Conservation (phyloP, 2,113 vertebrate species). For the Apodemus sylvaticus region DNA sequence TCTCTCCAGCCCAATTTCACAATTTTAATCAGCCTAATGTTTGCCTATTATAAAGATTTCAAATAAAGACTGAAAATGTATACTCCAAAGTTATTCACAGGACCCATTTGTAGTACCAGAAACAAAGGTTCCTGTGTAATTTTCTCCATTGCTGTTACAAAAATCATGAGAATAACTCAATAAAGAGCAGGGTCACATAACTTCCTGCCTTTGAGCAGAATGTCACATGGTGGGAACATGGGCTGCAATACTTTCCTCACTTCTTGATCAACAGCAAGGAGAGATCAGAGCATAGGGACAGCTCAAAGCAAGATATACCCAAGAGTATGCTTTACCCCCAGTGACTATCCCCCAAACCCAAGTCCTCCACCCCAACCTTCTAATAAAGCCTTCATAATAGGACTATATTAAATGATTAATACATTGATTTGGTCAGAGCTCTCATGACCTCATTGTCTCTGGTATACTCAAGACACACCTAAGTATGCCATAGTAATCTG, state of each 20-base stretch:
- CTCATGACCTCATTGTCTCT: background rate
- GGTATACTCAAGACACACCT: background rate
- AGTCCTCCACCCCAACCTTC: background rate
- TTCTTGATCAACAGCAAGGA: background rate
- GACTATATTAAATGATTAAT: background rate
- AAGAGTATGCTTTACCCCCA: background rate
- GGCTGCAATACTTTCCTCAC: background rate
- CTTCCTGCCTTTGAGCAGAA: background rate
- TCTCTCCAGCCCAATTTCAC: background rate
- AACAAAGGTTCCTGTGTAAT: background rate
- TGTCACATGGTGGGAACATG: background rate
- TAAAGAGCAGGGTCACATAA: background rate
- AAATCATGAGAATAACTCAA: background rate
- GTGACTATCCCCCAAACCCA: background rate
- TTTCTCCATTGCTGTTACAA: background rate
- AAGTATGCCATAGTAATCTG: background rate
- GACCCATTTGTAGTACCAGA: slow-evolving; percentile 14
- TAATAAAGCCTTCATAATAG: background rate
- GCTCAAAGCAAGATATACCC: background rate
- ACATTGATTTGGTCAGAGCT: background rate
- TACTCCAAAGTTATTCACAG: background rate
- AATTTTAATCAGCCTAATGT: slow-evolving; percentile 34
- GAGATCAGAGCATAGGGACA: background rate
- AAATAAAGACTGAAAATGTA: background rate
- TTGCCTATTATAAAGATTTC: background rate